Percentiles rank a stretch among this genome's conserved stretches.
Evolutionary conservation across 2,888 invertebrate species (phyloP).

Genomic region (Branchellion lobata): DNA sequence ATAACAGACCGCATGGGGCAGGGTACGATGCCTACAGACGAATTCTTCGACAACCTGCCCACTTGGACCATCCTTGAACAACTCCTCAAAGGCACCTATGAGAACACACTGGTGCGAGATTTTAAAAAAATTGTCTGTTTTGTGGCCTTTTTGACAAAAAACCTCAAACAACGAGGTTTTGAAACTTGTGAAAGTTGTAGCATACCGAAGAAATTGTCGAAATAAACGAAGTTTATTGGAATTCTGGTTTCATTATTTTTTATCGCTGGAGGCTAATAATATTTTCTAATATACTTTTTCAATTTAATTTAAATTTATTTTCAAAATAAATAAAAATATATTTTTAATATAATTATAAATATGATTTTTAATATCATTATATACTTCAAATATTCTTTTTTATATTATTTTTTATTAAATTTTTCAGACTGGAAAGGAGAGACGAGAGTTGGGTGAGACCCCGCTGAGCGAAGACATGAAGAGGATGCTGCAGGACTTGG

Average conservation of each 20-base stretch:
- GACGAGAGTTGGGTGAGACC: constrained; percentile 25
- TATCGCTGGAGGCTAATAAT: too few species aligned
- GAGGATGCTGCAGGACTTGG: constrained; percentile 30
- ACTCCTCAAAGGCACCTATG: constrained; percentile 38
- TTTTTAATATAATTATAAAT: too few species aligned
- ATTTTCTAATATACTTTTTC: too few species aligned
- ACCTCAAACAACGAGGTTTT: too few species aligned
- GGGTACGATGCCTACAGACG: constrained; percentile 31
- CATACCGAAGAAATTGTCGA: too few species aligned
- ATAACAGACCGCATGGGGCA: constrained; percentile 28
- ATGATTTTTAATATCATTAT: too few species aligned
- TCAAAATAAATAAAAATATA: too few species aligned
- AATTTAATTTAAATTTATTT: too few species aligned
- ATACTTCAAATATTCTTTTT: too few species aligned
- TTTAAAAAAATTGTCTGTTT: neutral
- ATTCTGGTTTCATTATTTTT: too few species aligned
- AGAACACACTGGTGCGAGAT: constrained; percentile 30
- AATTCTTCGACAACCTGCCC: constrained; percentile 44
- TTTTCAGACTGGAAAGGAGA: constrained; percentile 30
- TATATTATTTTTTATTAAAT: too few species aligned
- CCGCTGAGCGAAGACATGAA: constrained; percentile 32
- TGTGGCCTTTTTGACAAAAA: neutral
- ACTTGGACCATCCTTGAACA: constrained; percentile 40
- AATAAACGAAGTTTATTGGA: neutral
- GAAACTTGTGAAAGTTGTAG: too few species aligned